Evolutionary conservation across 2,797 vertebrate genomes (phyloP).

Genomic region (Percopsis omiscomaycus): DNA sequence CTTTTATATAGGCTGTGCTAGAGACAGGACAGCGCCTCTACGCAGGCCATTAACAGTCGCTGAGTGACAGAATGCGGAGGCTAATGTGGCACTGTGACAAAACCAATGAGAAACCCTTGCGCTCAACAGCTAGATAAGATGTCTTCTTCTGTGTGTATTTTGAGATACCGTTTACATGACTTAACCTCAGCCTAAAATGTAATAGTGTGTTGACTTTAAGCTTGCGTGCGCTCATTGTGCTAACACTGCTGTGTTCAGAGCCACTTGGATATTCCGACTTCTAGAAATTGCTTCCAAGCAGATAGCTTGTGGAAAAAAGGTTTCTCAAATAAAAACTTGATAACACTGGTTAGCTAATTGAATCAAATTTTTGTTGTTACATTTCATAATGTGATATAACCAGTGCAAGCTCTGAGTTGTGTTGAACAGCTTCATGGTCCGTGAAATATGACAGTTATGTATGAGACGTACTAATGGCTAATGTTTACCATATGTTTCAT

Average conservation of each 20-base stretch:
- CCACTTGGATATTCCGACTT: too few species aligned
- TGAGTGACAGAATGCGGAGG: slow-evolving; percentile 68
- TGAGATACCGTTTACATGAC: slow-evolving; percentile 14
- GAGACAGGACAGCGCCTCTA: slow-evolving; percentile 48
- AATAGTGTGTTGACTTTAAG: too few species aligned
- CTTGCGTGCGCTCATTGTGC: too few species aligned
- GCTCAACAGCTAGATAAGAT: slow-evolving; percentile 43
- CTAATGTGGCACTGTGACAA: slow-evolving; percentile 61
- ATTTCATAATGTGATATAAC: too few species aligned
- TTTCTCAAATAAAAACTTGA: too few species aligned
- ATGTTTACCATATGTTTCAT: slow-evolving; percentile 9
- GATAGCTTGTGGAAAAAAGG: too few species aligned
- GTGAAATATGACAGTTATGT: not conserved
- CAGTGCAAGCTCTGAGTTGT: too few species aligned
- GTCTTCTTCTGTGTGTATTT: slow-evolving; percentile 8
- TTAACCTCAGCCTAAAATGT: too few species aligned
- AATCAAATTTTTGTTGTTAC: too few species aligned
- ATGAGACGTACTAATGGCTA: not conserved
- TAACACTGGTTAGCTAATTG: too few species aligned
- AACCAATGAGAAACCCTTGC: slow-evolving; percentile 52
- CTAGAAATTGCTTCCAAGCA: too few species aligned
- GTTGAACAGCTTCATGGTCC: not conserved
- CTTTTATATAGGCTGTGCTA: slow-evolving; percentile 45
- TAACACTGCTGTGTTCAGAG: too few species aligned
- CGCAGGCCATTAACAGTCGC: slow-evolving; percentile 50